Evolutionary conservation across 2,888 invertebrate species (phyloP).

Genomic region (Watsonalla binaria): DNA sequence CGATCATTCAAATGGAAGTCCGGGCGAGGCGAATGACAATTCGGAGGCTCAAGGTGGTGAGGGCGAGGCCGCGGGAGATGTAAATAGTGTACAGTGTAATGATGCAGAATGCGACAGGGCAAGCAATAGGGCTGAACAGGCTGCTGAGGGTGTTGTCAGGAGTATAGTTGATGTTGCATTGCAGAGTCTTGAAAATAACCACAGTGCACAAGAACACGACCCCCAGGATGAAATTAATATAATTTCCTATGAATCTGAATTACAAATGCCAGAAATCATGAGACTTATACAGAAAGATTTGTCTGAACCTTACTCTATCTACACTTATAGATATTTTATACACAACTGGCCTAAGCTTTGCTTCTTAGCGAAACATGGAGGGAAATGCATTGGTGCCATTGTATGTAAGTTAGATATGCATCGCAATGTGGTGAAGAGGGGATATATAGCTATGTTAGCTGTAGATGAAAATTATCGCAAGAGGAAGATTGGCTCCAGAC

Average conservation of each 20-base stretch:
- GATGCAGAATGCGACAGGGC: conserved; percentile 36
- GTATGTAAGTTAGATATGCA: conserved; percentile 98
- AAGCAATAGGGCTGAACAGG: conserved; percentile 18
- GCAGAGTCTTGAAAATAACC: conserved; percentile 39
- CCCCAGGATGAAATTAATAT: conserved; percentile 59
- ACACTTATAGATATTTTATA: conserved; percentile 99
- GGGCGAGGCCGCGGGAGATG: conserved; percentile 41
- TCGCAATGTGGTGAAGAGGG: conserved; percentile 92
- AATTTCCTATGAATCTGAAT: conserved; percentile 91
- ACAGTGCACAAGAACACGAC: conserved; percentile 35
- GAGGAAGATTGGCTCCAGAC: conserved; percentile 92
- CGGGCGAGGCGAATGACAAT: conserved; percentile 34
- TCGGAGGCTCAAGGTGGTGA: conserved; percentile 39
- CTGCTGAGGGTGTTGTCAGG: conserved; percentile 30
- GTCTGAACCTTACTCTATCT: conserved; percentile 99
- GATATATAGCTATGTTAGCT: conserved; percentile 99
- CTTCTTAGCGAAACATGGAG: conserved; percentile 94
- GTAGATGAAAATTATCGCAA: conserved; percentile 97
- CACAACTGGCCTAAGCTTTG: conserved; percentile 99
- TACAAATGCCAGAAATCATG: conserved; percentile 99
- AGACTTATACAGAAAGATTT: conserved; percentile 98
- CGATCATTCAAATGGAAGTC: conserved; percentile 56
- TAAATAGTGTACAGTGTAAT: conserved; percentile 68
- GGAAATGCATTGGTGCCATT: conserved; percentile 96
- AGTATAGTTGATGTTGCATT: conserved; percentile 39